Evolutionary conservation across 2,797 vertebrate species (phyloP).

Genomic region (Carcharodon carcharias): DNA sequence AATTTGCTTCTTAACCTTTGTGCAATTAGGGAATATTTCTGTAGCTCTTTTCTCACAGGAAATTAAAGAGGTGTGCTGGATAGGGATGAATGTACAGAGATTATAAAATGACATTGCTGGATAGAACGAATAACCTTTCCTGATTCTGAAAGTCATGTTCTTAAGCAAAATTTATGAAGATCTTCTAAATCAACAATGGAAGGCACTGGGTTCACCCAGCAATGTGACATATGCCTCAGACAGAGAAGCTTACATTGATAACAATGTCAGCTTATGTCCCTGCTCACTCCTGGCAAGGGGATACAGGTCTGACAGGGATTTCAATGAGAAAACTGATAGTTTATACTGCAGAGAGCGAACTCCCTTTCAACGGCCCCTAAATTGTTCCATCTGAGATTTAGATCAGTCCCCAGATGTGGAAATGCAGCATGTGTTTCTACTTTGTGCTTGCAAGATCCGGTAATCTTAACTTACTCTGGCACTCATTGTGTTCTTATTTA

Average conservation of each 20-base stretch:
- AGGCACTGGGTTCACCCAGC: too few species aligned
- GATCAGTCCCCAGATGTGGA: not conserved
- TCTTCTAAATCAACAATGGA: too few species aligned
- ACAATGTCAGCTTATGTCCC: not conserved
- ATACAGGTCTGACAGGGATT: not conserved
- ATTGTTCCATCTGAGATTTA: not conserved
- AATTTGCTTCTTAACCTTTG: not conserved
- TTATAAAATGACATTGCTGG: not conserved
- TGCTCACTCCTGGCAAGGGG: not conserved
- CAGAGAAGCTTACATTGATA: not conserved
- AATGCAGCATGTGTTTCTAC: constrained; percentile 10
- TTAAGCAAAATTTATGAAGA: not conserved
- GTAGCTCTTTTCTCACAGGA: not conserved
- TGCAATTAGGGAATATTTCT: not conserved
- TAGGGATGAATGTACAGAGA: not conserved
- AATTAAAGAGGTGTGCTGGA: not conserved
- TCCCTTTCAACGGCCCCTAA: not conserved
- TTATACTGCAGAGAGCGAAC: not conserved
- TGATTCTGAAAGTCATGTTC: too few species aligned
- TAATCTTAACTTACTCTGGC: not conserved
- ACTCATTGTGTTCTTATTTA: not conserved
- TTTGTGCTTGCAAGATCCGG: constrained; percentile 11
- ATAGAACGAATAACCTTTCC: not conserved
- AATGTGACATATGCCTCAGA: not conserved
- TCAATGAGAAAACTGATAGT: not conserved